phyloP scores from a whole-genome alignment of 1,140 invertebrate genomes.

The Latrodectus geometricus region DNA sequence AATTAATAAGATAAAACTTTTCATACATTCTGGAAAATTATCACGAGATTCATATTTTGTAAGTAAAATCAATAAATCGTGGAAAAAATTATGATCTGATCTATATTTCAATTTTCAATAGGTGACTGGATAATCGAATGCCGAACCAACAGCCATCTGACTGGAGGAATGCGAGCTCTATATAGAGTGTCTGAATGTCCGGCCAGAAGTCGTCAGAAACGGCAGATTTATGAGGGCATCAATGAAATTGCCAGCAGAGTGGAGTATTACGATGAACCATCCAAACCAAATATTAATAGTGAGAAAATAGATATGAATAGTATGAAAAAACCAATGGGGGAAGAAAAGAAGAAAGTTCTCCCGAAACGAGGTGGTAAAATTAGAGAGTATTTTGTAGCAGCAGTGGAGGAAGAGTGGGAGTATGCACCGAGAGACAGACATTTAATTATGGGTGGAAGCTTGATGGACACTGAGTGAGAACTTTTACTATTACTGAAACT shows the following conservation, averaged over 20 bases:
- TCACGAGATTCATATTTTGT: too few relatives aligned
- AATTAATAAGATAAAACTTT: too few relatives aligned
- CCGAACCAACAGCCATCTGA: constrained; percentile 43
- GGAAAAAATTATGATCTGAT: too few relatives aligned
- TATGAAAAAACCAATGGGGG: background rate
- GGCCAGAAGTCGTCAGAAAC: constrained; percentile 19
- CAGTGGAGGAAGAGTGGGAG: constrained; percentile 67
- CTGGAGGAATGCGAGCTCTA: constrained; percentile 51
- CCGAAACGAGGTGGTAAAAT: constrained; percentile 25
- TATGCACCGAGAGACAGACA: constrained; percentile 64
- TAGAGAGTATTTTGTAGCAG: constrained; percentile 66
- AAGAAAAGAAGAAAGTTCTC: background rate
- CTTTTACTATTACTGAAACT: background rate
- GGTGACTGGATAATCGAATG: constrained; percentile 59
- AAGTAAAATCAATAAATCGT: too few relatives aligned
- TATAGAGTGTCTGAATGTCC: constrained; percentile 47
- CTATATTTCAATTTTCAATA: background rate
- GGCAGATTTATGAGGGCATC: constrained; percentile 3
- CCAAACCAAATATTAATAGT: background rate
- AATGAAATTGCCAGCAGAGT: constrained; percentile 38
- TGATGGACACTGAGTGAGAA: constrained; percentile 50
- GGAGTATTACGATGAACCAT: constrained; percentile 25
- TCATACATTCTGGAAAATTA: too few relatives aligned
- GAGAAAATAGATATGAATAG: constrained; percentile 6
- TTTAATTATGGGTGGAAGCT: constrained; percentile 45